Evolutionary conservation across 2,797 vertebrate genomes (phyloP), one percentile per base, ranked within the genome.

Genomic region (Smutsia gigantea): DNA sequence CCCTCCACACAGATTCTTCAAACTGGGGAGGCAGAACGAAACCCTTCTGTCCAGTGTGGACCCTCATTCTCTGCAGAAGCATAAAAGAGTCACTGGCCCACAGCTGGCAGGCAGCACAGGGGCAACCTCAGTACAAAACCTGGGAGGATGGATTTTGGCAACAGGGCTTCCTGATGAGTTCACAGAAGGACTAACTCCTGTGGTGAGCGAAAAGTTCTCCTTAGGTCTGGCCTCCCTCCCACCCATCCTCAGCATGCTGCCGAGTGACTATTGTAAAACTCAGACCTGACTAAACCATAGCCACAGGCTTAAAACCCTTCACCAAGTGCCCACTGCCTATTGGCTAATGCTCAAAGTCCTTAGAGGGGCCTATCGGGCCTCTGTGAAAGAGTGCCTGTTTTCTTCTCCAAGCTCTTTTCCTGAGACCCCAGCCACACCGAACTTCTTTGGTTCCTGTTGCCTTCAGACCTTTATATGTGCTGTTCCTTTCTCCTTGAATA

Each of bases 201-300:
- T 0, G 1, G 5, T n/a, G 39, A 77, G 37, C 25, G 23, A 66
- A 66, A 64, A 11, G 13, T 53, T 51, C 21, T 53, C 61, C 19
- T 49, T 31, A 71, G 27, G 17, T 61, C 57, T 51, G 46, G 64
- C n/a, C 66, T 92, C 19, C 53, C 25, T 81, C 37, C 49, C 29
- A 21, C 6, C 8, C 39, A 79, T 5, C 63, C 53, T 88, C 51
- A 7, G 9, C 46, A 21, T 37, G 51, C 21, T 75, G 46, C 91
- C 57, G 71, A 71, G 39, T 34, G 18, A 66, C 57, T 71, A 61
- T 71, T 77, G 72, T 79, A 61, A 66, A 63, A 77, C 25, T 88
- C 90, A 71, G 19, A 61, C 81, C 37, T 64, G 66, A 86, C 15
- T 1, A 37, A 77, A 39, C 18, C 19, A 78, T 34, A 53, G 39